Evolutionary conservation across 2,888 invertebrate species (phyloP).

Genomic region (Reticulitermes lucifugus): DNA sequence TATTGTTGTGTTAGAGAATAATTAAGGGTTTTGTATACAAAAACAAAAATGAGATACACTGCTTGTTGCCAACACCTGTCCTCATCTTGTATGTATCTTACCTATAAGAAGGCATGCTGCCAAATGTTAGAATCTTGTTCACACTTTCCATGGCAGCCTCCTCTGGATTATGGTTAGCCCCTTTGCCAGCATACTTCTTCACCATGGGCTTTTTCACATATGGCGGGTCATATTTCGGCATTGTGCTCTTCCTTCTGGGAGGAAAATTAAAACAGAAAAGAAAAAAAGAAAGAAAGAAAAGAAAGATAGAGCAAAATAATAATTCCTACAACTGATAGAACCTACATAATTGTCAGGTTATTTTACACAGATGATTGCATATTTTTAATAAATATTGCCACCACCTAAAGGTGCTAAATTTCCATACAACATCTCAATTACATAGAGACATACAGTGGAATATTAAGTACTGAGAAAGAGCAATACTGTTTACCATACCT

Average conservation of each 20-base stretch:
- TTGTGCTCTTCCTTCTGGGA: conserved; percentile 78
- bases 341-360: not conserved
- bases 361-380: not conserved
- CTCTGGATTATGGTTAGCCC: conserved; percentile 74
- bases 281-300: conserved; percentile 50
- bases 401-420: not conserved
- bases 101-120: conserved; percentile 81
- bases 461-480: not conserved
- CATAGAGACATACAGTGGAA: not conserved
- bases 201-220: conserved; percentile 86
- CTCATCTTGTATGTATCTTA: conserved; percentile 62
- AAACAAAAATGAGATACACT: not conserved
- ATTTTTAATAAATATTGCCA: not conserved
- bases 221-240: conserved; percentile 89
- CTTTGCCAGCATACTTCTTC: conserved; percentile 72
- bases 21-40: no score
- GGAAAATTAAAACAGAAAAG: conserved; percentile 48
- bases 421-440: not conserved
- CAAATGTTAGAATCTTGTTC: conserved; percentile 84
- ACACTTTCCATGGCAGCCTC: conserved; percentile 84
- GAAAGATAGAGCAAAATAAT: conserved; percentile 46
- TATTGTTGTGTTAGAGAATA: not conserved
- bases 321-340: conserved; percentile 32
- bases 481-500: not conserved
- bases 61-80: not conserved